Conservation (phyloP, 2,113 vertebrate genomes). For the Lycocorax pyrrhopterus region DNA sequence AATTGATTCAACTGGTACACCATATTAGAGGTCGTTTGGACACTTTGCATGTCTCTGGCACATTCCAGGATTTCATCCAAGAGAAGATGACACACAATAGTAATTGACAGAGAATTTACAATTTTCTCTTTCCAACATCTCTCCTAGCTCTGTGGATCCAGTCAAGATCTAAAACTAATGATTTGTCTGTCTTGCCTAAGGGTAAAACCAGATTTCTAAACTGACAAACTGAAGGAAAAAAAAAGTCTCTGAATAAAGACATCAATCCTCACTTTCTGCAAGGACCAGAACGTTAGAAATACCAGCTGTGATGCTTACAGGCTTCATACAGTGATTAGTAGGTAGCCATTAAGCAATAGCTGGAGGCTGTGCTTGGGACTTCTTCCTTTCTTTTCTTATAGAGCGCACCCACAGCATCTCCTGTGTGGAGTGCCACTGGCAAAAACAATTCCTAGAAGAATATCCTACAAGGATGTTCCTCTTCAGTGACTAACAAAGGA, state of each 20-base stretch:
- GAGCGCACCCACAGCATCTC: not conserved
- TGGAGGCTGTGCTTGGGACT: not conserved
- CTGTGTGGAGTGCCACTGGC: not conserved
- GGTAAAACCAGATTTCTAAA: not conserved
- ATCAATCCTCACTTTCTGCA: not conserved
- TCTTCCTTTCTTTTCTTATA: not conserved
- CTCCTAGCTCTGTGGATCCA: not conserved
- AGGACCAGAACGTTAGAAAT: not conserved
- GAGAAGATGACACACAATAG: not conserved
- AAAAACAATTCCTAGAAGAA: not conserved
- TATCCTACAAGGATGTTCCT: not conserved
- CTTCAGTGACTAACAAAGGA: not conserved
- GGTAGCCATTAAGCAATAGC: not conserved
- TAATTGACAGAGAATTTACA: not conserved
- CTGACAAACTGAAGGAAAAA: not conserved
- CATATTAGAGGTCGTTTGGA: not conserved
- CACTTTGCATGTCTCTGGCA: not conserved
- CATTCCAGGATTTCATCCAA: not conserved
- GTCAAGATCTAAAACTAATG: not conserved
- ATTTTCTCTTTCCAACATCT: not conserved
- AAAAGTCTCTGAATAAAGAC: not conserved
- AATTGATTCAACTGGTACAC: not conserved
- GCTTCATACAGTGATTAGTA: not conserved
- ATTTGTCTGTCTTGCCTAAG: not conserved
- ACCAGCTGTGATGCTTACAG: not conserved